Conservation (phyloP, 2,797 vertebrate species). For the Falco novaeseelandiae region DNA sequence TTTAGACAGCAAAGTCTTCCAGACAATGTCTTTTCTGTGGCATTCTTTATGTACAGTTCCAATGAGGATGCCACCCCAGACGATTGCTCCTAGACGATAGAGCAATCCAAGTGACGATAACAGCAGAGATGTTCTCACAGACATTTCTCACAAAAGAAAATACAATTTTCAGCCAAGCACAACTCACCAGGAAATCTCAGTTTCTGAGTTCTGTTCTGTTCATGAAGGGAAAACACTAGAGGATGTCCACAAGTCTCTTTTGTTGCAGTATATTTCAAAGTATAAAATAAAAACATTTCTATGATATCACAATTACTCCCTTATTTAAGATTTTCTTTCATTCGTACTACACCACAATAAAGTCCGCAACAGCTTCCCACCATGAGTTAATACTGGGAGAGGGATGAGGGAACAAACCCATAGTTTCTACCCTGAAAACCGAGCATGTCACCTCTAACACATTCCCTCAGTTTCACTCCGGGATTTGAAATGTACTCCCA, state of each 20-base stretch:
- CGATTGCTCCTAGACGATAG: neutral
- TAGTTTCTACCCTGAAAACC: neutral
- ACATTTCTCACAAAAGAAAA: neutral
- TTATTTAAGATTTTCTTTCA: neutral
- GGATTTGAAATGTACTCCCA: constrained; percentile 1
- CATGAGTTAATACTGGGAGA: neutral
- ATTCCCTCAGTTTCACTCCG: neutral
- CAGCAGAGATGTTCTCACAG: neutral
- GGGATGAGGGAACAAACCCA: neutral
- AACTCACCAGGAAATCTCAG: neutral
- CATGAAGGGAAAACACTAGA: neutral
- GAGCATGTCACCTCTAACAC: neutral
- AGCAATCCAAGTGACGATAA: neutral
- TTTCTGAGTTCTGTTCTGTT: neutral
- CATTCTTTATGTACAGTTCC: neutral
- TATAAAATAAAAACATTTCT: neutral
- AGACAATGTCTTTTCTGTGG: neutral
- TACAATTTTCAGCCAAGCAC: neutral
- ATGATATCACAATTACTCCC: neutral
- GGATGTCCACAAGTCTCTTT: neutral
- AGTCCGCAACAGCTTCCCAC: neutral
- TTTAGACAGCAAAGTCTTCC: neutral
- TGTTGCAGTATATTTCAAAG: neutral
- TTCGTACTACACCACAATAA: neutral
- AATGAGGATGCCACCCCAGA: neutral